Percentiles rank a stretch among this genome's conserved stretches.
phyloP scores from a whole-genome alignment of 1,140 invertebrate species.

The Hylyphantes graminicola region DNA sequence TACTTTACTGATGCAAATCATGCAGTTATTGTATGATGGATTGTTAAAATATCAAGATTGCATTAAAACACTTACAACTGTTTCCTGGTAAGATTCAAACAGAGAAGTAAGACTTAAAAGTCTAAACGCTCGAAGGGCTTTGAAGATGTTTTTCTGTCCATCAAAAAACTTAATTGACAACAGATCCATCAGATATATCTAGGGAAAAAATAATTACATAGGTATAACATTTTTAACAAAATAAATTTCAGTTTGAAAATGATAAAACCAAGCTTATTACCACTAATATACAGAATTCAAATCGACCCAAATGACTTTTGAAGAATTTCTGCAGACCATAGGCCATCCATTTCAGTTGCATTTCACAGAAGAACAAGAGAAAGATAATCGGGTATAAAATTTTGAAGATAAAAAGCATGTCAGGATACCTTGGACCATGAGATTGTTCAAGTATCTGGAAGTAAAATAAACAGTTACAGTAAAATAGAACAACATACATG shows the following conservation, averaged over 20 bases:
- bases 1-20: too few relatives aligned
- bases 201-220: neutral
- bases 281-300: slow-evolving; percentile 47
- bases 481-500: too few relatives aligned
- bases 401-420: neutral
- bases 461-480: neutral
- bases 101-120: slow-evolving; percentile 46
- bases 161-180: slow-evolving; percentile 52
- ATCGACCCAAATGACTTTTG: slow-evolving; percentile 45
- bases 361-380: slow-evolving; percentile 42
- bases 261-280: neutral
- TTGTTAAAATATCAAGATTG: too few relatives aligned
- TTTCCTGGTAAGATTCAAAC: slow-evolving; percentile 50
- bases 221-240: too few relatives aligned
- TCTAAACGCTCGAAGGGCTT: slow-evolving; percentile 44
- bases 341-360: slow-evolving; percentile 53
- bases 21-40: too few relatives aligned
- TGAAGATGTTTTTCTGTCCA: slow-evolving; percentile 52
- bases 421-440: slow-evolving; percentile 21
- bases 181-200: slow-evolving; percentile 51
- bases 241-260: too few relatives aligned
- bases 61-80: slow-evolving; percentile 27
- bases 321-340: slow-evolving; percentile 55
- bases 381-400: slow-evolving; percentile 32
- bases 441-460: slow-evolving; percentile 46